Evolutionary conservation across 2,888 invertebrate species (phyloP).

Genomic region (Andrena bucephala): DNA sequence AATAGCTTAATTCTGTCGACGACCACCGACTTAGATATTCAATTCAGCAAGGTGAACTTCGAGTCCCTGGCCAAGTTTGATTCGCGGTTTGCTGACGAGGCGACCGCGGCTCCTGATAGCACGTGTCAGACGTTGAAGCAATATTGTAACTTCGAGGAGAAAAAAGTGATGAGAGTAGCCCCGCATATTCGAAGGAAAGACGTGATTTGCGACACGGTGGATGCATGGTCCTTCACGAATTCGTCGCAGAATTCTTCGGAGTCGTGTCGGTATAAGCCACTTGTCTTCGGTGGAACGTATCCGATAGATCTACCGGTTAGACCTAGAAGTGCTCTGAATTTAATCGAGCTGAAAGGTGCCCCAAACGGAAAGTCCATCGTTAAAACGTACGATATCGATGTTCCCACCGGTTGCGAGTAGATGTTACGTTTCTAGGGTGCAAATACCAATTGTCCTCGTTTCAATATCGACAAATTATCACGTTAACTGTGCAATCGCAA

Average conservation of each 20-base stretch:
- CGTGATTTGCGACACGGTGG: conserved; percentile 88
- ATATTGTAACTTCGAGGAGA: conserved; percentile 83
- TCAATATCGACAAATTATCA: conserved; percentile 9
- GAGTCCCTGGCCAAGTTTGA: conserved; percentile 70
- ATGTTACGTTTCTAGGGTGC: conserved; percentile 26
- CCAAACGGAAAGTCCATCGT: conserved; percentile 68
- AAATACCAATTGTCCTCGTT: conserved; percentile 11
- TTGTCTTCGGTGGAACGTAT: conserved; percentile 94
- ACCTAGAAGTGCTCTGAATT: conserved; percentile 55
- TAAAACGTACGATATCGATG: conserved; percentile 87
- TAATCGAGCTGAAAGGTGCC: conserved; percentile 43
- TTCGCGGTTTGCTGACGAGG: conserved; percentile 52
- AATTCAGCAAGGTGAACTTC: conserved; percentile 76
- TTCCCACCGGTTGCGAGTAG: conserved; percentile 77
- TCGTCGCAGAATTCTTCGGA: conserved; percentile 61
- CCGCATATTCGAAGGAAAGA: conserved; percentile 85
- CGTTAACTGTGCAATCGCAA: conserved; percentile 22
- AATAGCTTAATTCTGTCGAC: conserved; percentile 36
- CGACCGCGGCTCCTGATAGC: background rate
- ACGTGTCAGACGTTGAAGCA: conserved; percentile 76
- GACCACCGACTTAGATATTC: conserved; percentile 82
- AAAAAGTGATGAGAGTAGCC: conserved; percentile 81
- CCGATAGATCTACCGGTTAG: conserved; percentile 91
- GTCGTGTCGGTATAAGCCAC: conserved; percentile 86
- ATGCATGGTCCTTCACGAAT: conserved; percentile 86